Evolutionary conservation across 2,888 invertebrate species (phyloP).

Genomic region (Dyspetes luteomarginatus): DNA sequence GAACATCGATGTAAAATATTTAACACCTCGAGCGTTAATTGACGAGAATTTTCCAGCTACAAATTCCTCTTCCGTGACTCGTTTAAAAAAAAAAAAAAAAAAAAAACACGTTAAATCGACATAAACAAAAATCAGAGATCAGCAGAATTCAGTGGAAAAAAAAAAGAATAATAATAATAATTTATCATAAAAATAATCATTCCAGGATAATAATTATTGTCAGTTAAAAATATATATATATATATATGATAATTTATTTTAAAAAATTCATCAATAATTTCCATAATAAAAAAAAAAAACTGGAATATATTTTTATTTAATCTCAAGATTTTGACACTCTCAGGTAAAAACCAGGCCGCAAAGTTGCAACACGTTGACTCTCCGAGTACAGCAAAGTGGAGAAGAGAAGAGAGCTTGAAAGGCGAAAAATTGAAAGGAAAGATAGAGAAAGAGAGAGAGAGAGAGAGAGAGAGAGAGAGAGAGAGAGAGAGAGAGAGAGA

Average conservation of each 20-base stretch:
- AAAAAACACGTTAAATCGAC: background rate
- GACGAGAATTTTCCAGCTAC: background rate
- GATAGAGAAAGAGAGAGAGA: background rate
- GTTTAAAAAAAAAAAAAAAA: background rate
- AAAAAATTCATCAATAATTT: too few species aligned
- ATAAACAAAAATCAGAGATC: too few species aligned
- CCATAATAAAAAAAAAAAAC: background rate
- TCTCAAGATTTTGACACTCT: background rate
- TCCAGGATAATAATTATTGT: background rate
- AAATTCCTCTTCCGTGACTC: background rate
- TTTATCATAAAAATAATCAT: too few species aligned
- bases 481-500: background rate
- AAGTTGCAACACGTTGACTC: background rate
- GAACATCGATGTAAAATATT: slow-evolving; percentile 7
- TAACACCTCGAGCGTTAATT: background rate
- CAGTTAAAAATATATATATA: too few species aligned
- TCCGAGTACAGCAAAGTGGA: background rate
- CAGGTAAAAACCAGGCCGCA: background rate
- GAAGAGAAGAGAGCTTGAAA: background rate
- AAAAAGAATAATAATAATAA: too few species aligned
- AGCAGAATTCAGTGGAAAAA: too few species aligned
- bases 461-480: background rate
- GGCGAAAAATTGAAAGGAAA: background rate
- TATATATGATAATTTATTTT: too few species aligned
- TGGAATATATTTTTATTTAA: background rate